phyloP scores from a whole-genome alignment of 2,113 vertebrate species.

The Mandrillus leucophaeus region DNA sequence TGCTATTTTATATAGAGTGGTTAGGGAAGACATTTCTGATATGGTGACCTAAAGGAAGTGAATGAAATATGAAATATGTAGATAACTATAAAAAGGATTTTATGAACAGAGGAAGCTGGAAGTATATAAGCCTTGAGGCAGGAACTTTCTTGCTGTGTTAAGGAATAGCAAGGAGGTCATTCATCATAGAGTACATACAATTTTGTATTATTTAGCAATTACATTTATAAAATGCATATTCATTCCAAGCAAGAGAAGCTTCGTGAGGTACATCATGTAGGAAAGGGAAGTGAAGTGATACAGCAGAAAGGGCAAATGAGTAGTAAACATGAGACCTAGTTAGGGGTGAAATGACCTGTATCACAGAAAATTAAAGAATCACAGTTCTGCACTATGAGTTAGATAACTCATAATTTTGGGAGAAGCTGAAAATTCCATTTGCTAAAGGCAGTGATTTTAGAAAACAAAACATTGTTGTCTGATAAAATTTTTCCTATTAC shows the following conservation, averaged over 20 bases:
- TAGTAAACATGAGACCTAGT: not conserved
- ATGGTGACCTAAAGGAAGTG: not conserved
- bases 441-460: not conserved
- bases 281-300: not conserved
- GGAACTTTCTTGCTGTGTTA: not conserved
- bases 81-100: not conserved
- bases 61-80: constrained; percentile 12
- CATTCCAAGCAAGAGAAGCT: not conserved
- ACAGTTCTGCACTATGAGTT: not conserved
- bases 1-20: not conserved
- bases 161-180: not conserved
- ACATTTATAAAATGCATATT: not conserved
- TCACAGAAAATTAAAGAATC: not conserved
- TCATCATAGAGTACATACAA: not conserved
- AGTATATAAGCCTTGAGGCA: not conserved
- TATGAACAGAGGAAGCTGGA: not conserved
- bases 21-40: not conserved
- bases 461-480: not conserved
- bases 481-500: not conserved
- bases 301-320: not conserved
- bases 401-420: not conserved
- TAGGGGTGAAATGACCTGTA: not conserved
- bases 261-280: not conserved
- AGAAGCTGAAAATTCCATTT: not conserved
- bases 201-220: not conserved